Conservation (phyloP, 1,140 invertebrate species). For the Heliconius hermathena region DNA sequence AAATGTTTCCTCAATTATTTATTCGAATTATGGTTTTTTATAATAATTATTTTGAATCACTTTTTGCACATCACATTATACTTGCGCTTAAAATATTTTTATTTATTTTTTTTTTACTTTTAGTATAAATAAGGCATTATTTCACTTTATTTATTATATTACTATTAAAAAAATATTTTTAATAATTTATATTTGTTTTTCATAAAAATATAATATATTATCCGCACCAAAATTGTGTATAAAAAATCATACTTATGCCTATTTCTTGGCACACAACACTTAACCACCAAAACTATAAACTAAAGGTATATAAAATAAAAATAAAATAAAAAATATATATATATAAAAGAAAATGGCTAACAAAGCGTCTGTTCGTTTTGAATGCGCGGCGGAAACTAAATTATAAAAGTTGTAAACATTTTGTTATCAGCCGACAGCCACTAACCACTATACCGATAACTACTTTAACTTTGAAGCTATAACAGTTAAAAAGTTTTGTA, state of each 20-base stretch:
- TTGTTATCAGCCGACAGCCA: slow-evolving; percentile 30
- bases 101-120: no score
- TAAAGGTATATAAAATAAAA: not conserved
- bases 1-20: no score
- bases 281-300: not conserved
- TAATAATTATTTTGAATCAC: no score
- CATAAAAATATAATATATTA: no score
- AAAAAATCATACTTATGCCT: not conserved
- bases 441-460: not conserved
- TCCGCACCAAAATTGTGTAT: not conserved
- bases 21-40: no score
- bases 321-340: not conserved
- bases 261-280: not conserved
- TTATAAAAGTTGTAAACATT: slow-evolving; percentile 33
- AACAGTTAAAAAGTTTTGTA: not conserved
- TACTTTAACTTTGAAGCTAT: slow-evolving; percentile 19
- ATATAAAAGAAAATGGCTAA: slow-evolving; percentile 15
- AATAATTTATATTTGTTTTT: no score
- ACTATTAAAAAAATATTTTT: no score
- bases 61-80: no score
- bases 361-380: slow-evolving; percentile 35
- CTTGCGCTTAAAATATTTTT: no score
- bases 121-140: no score
- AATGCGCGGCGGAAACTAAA: slow-evolving; percentile 40
- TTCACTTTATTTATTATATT: no score